Evolutionary conservation across 2,888 invertebrate species (phyloP).

Genomic region (Acanthacorydalis orientalis): DNA sequence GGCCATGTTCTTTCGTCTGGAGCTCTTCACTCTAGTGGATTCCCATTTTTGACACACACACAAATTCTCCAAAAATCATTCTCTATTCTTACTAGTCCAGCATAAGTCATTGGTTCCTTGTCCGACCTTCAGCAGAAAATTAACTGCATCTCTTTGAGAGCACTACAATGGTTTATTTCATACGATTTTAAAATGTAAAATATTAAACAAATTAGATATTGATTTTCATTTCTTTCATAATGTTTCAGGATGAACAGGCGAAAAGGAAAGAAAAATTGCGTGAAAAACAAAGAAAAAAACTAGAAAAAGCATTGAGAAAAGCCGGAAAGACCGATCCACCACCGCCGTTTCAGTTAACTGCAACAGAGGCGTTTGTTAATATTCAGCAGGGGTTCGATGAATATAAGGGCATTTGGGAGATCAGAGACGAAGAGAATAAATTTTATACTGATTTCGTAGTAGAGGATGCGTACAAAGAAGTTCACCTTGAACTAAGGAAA

Average conservation of each 20-base stretch:
- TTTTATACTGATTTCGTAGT: constrained; percentile 47
- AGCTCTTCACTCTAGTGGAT: no score
- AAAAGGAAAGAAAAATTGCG: constrained; percentile 11
- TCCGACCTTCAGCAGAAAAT: no score
- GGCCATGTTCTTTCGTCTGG: no score
- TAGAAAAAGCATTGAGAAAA: constrained; percentile 18
- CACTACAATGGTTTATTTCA: no score
- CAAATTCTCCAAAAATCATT: no score
- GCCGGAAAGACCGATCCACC: constrained; percentile 10
- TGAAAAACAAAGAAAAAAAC: constrained; percentile 13
- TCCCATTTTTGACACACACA: no score
- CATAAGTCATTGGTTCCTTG: no score
- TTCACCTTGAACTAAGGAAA: constrained; percentile 46
- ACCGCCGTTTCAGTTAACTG: constrained; percentile 14
- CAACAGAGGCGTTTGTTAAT: constrained; percentile 21
- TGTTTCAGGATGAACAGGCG: constrained; percentile 11
- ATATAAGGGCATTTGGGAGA: constrained; percentile 32
- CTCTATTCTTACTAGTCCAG: no score
- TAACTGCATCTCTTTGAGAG: no score
- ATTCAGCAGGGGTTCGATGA: constrained; percentile 28
- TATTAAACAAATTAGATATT: neutral
- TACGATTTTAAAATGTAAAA: neutral
- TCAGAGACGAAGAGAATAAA: constrained; percentile 38
- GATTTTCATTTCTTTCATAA: neutral
- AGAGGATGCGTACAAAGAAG: constrained; percentile 43